Percentiles rank a stretch among this genome's conserved stretches.
These are phyloP conservation scores for Mixornis gularis DNA, from an alignment of 2,113 vertebrate species.

Conservation along the genomic window DNA sequence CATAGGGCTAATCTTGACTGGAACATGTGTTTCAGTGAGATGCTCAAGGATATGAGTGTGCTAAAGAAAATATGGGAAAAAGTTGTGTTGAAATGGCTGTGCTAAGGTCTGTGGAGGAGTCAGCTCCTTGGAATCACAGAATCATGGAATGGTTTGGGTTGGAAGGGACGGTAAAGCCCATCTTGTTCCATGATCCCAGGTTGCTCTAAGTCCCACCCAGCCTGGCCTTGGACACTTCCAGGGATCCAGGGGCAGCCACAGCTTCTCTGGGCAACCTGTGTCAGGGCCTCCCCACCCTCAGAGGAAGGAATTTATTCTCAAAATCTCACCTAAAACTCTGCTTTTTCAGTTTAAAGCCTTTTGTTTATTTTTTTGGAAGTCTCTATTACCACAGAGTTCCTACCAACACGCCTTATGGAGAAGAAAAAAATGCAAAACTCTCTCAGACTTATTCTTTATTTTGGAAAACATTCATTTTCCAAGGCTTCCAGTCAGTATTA, in stretches of 20 bases:
- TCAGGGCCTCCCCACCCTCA: background rate
- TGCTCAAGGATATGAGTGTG: background rate
- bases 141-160: background rate
- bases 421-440: background rate
- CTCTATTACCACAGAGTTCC: background rate
- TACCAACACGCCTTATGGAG: background rate
- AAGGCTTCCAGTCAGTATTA: background rate
- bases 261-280: background rate
- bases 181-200: rapidly evolving
- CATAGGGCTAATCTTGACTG: background rate
- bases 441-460: background rate
- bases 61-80: background rate
- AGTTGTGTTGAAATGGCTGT: background rate
- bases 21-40: background rate
- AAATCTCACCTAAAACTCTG: background rate
- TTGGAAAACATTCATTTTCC: background rate
- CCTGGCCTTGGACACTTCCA: background rate
- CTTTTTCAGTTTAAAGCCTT: background rate
- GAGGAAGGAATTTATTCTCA: background rate
- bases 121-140: background rate
- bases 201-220: rapidly evolving
- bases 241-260: background rate
- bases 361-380: background rate
- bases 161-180: background rate
- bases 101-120: background rate